phyloP scores from a whole-genome alignment of 2,888 invertebrate genomes.

The Biston betularia region DNA sequence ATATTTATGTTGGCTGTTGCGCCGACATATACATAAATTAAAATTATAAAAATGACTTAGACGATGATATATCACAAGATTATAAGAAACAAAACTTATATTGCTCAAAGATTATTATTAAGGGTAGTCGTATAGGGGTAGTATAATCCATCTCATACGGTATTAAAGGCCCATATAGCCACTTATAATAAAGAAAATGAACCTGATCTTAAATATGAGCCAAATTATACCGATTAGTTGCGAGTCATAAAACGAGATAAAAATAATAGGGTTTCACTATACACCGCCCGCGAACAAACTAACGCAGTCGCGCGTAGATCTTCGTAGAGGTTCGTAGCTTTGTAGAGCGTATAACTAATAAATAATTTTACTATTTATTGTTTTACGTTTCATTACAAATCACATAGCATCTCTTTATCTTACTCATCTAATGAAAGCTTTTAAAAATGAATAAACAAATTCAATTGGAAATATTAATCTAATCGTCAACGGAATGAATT shows the following conservation, averaged over 20 bases:
- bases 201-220: constrained; percentile 33
- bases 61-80: no score
- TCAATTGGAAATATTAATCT: constrained; percentile 38
- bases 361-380: no score
- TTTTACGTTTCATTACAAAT: no score
- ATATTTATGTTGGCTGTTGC: no score
- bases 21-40: no score
- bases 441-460: constrained; percentile 24
- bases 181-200: constrained; percentile 31
- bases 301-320: constrained; percentile 11
- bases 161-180: constrained; percentile 7
- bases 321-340: constrained; percentile 28
- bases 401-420: no score
- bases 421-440: not conserved
- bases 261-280: constrained; percentile 24
- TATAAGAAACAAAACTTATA: not conserved
- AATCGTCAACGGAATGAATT: constrained; percentile 41
- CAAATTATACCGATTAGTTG: constrained; percentile 34
- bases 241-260: constrained; percentile 30
- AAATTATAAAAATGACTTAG: no score
- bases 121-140: not conserved
- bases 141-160: constrained; percentile 1
- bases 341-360: constrained; percentile 24
- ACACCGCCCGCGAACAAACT: not conserved
- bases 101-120: not conserved